Percentiles rank a stretch among this genome's conserved stretches.
Conservation (phyloP, 2,888 invertebrate genomes). For the Ypsolopha scabrella region DNA sequence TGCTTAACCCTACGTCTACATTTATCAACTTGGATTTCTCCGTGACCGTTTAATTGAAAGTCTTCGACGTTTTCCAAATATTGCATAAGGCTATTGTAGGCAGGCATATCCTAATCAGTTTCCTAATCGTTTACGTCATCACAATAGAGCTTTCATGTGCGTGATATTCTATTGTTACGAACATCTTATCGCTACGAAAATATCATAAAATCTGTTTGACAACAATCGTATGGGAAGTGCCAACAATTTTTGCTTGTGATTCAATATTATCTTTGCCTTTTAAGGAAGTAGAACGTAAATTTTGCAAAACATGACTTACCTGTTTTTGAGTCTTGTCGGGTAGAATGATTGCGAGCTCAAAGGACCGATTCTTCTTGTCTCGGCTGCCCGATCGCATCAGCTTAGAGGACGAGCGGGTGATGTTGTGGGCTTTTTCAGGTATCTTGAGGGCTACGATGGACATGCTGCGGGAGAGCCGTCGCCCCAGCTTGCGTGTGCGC, state of each 20-base stretch:
- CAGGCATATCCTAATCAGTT: background rate
- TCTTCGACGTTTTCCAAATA: background rate
- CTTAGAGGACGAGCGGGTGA: slow-evolving; percentile 71
- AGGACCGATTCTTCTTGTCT: slow-evolving; percentile 68
- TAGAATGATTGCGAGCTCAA: slow-evolving; percentile 73
- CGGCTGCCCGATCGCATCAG: slow-evolving; percentile 68
- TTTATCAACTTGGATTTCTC: background rate
- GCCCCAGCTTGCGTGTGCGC: slow-evolving; percentile 60
- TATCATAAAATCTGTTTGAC: background rate
- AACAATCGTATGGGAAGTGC: background rate
- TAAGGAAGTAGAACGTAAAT: background rate
- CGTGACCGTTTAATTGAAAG: background rate
- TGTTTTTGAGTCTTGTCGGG: slow-evolving; percentile 75
- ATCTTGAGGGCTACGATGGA: slow-evolving; percentile 66
- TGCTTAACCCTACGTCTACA: background rate
- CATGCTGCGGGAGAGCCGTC: slow-evolving; percentile 66
- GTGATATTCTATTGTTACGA: background rate
- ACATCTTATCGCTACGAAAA: background rate
- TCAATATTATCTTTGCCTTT: background rate
- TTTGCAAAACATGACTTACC: slow-evolving; percentile 33
- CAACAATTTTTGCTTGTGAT: background rate
- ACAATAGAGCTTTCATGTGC: background rate
- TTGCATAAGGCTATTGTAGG: background rate
- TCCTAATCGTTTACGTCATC: background rate
- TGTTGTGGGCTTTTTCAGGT: slow-evolving; percentile 71